Percentiles rank a stretch among this genome's conserved stretches.
Conservation (phyloP, 2,888 invertebrate species). For the Noctua janthina region DNA sequence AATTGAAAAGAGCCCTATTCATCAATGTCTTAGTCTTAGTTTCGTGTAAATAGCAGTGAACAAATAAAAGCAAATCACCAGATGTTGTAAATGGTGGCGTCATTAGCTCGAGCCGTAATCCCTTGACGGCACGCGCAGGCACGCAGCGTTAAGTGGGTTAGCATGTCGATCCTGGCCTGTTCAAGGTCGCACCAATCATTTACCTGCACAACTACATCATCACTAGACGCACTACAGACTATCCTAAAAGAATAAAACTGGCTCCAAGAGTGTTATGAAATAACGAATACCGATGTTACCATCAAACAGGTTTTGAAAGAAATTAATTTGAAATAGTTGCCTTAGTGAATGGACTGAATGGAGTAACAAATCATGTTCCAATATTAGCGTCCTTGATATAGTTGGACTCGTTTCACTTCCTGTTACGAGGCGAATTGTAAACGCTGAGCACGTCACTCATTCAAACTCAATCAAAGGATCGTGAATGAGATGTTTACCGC, state of each 20-base stretch:
- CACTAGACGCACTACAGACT: constrained; percentile 14
- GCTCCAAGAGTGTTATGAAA: constrained; percentile 43
- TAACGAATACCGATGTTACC: constrained; percentile 46
- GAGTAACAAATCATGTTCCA: constrained; percentile 79
- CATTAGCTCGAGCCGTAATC: constrained; percentile 80
- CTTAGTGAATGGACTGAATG: constrained; percentile 63
- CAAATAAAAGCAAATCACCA: constrained; percentile 69
- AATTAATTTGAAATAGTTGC: constrained; percentile 65
- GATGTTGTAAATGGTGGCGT: constrained; percentile 78
- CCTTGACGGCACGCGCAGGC: constrained; percentile 81
- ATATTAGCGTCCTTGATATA: constrained; percentile 87
- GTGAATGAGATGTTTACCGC: constrained; percentile 88
- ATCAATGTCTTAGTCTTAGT: constrained; percentile 31
- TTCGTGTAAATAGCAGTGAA: constrained; percentile 45
- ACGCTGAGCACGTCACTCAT: constrained; percentile 88
- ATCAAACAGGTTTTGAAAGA: constrained; percentile 63
- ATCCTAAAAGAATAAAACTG: constrained; percentile 20
- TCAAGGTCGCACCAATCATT: constrained; percentile 81
- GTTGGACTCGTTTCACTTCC: constrained; percentile 87
- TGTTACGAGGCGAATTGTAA: constrained; percentile 85
- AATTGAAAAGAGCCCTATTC: constrained; percentile 8
- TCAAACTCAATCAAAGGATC: constrained; percentile 88
- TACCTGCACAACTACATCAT: constrained; percentile 62
- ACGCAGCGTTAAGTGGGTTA: constrained; percentile 86
- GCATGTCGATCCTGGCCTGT: constrained; percentile 79